Conservation (phyloP, 2,888 invertebrate genomes). For the Halictus quadricinctus region DNA sequence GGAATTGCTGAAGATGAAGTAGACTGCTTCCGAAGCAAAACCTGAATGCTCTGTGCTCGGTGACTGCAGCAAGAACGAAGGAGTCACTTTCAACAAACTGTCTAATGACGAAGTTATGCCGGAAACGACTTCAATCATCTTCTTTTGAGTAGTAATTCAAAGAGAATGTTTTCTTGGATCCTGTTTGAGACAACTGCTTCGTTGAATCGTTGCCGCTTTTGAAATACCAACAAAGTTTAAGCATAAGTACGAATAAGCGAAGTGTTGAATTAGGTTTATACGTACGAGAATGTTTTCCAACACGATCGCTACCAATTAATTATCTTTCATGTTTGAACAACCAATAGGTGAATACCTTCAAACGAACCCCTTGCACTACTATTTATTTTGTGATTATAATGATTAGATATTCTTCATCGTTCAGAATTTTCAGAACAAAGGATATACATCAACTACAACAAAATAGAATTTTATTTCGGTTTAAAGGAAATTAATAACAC, state of each 20-base stretch:
- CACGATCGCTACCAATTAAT: background rate
- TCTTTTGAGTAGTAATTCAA: background rate
- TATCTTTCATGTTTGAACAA: background rate
- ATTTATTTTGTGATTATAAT: no score
- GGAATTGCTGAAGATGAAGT: conserved; percentile 2
- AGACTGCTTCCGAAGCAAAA: background rate
- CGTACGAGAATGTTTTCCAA: no score
- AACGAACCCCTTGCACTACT: background rate
- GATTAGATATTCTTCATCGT: no score
- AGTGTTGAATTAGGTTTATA: background rate
- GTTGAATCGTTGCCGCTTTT: background rate
- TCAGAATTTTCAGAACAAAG: no score
- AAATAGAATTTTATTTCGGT: no score
- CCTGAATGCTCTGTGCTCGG: background rate
- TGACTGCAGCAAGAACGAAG: background rate
- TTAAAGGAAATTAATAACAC: no score
- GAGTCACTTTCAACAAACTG: background rate
- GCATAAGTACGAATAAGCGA: background rate
- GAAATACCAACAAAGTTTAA: background rate
- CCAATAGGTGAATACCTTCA: background rate
- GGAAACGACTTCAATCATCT: background rate
- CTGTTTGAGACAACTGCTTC: background rate
- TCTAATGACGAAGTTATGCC: background rate
- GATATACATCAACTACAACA: no score
- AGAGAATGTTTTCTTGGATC: background rate